Evolutionary conservation across 2,797 vertebrate species (phyloP), one percentile per base, ranked within the genome.

Genomic region (Myotis findleyi): DNA sequence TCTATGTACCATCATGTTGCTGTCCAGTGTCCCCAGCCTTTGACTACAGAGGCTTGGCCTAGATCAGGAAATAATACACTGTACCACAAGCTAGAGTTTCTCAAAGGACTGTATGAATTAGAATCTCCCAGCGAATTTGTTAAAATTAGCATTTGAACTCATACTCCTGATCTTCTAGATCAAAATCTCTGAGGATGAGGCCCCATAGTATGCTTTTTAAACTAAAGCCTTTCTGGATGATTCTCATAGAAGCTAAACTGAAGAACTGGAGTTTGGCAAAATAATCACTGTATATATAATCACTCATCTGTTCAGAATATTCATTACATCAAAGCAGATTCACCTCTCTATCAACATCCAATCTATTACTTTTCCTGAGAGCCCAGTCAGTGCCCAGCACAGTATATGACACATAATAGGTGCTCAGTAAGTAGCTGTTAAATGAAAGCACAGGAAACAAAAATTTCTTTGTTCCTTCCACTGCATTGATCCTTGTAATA

Each of bases 121-220:
- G 51, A 81, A 44, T 86, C 81, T 96, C 82, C 38, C 68, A 69
- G 66, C 68, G 72, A 86, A 33, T 94, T 81, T 82, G 30, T 86
- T 94, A 87, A 83, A 87, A 95, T 59, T 59, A 59, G 3, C 14
- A 72, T 12, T 59, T 75, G 27, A 73, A 49, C 59, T 21, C 55
- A 7, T 89, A 44, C 59, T 83, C 36, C 20, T 62, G 21, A 95
- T 27, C 41, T 55, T 79, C 30, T 21, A 93, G 36, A 72, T 72
- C 73, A 71, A 82, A 89, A 83, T 81, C 38, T 91, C 69, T 91
- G 73, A 55, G 64, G 27, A 88, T 79, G 30, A 94, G 25, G 71
- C 6, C 33, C 12, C 23, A 18, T 36, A 53, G 18, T 93, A 27
- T 87, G n/a, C 30, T 64, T 80, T 94, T 96, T 47, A 94, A 91